Percentiles rank a stretch among this genome's conserved stretches.
Evolutionary conservation across 2,888 invertebrate genomes (phyloP).

Genomic region (Pheosia gnoma): DNA sequence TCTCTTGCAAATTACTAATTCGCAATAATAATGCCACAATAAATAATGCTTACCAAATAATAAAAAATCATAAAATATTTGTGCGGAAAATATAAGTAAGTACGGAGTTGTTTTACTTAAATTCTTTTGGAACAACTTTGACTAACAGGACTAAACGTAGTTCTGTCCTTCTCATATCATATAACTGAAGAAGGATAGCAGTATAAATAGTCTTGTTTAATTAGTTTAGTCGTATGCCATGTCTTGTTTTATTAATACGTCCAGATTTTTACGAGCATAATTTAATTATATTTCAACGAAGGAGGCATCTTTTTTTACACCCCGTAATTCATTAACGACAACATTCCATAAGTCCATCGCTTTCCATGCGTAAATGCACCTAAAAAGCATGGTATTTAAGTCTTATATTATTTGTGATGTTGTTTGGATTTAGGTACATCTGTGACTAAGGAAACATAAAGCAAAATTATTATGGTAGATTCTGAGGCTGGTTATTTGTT

Average conservation of each 20-base stretch:
- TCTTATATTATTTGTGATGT: slow-evolving; percentile 2
- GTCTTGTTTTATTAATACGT: background rate
- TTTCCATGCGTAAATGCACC: background rate
- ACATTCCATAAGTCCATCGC: background rate
- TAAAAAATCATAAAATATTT: slow-evolving; percentile 54
- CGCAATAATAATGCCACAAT: slow-evolving; percentile 62
- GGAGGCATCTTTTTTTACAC: too few species aligned
- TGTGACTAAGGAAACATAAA: background rate
- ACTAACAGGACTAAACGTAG: slow-evolving; percentile 21
- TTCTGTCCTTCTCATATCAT: background rate
- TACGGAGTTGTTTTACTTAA: slow-evolving; percentile 57
- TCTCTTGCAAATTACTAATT: slow-evolving; percentile 52
- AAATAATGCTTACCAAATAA: slow-evolving; percentile 64
- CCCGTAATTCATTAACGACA: background rate
- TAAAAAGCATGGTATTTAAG: background rate
- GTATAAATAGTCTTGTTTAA: background rate
- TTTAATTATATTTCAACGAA: too few species aligned
- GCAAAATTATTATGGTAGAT: too few species aligned
- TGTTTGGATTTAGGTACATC: background rate
- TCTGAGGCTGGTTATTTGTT: too few species aligned
- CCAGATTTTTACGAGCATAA: background rate
- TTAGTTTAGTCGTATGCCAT: background rate
- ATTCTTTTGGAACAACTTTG: slow-evolving; percentile 18
- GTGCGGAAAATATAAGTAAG: slow-evolving; percentile 69
- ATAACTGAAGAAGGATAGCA: slow-evolving; percentile 10